Base-by-base conservation (phyloP, 2,113 vertebrate genomes). In the Seriola quinqueradiata region DNA sequence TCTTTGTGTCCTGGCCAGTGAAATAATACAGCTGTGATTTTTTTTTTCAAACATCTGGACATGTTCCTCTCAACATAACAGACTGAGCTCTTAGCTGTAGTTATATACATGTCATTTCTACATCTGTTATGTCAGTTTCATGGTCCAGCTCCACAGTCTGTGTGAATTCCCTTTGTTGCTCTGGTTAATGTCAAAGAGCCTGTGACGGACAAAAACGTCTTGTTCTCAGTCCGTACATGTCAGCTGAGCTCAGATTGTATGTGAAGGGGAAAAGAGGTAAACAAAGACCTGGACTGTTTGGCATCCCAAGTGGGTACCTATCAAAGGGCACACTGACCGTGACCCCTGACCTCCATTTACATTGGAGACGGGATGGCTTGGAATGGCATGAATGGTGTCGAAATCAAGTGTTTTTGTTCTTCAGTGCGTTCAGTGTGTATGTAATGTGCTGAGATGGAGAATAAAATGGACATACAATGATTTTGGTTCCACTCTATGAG, bases 261-360 rank as follows among this genome's bases (percentile, higher is more conserved):
- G 60, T 32, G 87, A 64, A 66, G 25, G n/a, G 11, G 1, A 58
- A 64, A 79, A 58, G 85, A 86, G 75, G 83, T 82, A 86, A 90
- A 90, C 84, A 89, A 89, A 89, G 88, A 46, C 3, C 10, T 21
- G 54, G 83, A 75, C 81, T 89, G 84, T 90, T 76, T 75, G 76
- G 57, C 19, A 40, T 32, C 74, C 64, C 42, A 9, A 48, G 52
- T 40, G 73, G 28, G 63, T 28, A 38, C 54, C 50, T 54, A 55
- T 85, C 70, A 77, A 79, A 81, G 64, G 79, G 21, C 85, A 82
- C 38, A 0, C 54, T 77, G 70, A 61, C 75, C 50, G 1, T 82
- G 81, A 88, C 57, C 87, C 52, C 71, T 59, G 79, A 83, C 78
- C 85, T 59, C 0, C 0, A 61, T 75, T 84, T 66, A 42, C 36